Conservation (phyloP, 2,797 vertebrate species). For the Tiaroga cobitis region DNA sequence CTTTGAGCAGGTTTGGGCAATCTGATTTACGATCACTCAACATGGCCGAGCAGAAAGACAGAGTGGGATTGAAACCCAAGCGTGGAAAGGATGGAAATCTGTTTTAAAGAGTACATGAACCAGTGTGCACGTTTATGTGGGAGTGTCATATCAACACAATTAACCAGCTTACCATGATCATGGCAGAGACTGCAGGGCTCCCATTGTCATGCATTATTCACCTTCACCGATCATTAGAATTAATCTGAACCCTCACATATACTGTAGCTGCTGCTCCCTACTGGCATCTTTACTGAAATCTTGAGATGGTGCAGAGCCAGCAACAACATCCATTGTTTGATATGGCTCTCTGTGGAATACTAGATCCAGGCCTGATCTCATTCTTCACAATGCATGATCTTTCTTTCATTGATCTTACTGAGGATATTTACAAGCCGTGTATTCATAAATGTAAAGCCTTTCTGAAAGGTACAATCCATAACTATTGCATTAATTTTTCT, state of each 20-base stretch:
- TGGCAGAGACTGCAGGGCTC: conserved; percentile 20
- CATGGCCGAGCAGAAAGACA: not conserved
- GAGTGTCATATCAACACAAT: conserved; percentile 39
- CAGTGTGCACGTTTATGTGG: conserved; percentile 5
- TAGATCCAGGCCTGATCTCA: not conserved
- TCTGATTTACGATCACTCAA: conserved; percentile 32
- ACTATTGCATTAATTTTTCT: not conserved
- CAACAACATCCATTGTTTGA: conserved; percentile 8
- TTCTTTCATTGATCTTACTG: conserved; percentile 1
- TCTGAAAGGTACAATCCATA: not conserved
- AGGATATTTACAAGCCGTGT: not conserved
- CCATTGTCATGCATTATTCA: conserved; percentile 44
- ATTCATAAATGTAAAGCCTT: not conserved
- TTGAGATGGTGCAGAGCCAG: conserved; percentile 1
- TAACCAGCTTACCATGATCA: conserved; percentile 33
- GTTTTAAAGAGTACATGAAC: conserved; percentile 14
- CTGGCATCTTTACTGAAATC: conserved; percentile 39
- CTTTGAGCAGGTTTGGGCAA: conserved; percentile 12
- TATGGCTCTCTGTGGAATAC: not conserved
- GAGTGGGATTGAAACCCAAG: conserved; percentile 14
- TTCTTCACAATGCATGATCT: conserved; percentile 16
- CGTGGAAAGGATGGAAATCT: conserved; percentile 1
- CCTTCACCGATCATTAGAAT: conserved; percentile 25
- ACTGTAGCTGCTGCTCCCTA: not conserved
- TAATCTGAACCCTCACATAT: conserved; percentile 30